These are phyloP conservation scores for Drosophila saltans DNA, from an alignment of 1,140 invertebrate species.

Conservation along the genomic window DNA sequence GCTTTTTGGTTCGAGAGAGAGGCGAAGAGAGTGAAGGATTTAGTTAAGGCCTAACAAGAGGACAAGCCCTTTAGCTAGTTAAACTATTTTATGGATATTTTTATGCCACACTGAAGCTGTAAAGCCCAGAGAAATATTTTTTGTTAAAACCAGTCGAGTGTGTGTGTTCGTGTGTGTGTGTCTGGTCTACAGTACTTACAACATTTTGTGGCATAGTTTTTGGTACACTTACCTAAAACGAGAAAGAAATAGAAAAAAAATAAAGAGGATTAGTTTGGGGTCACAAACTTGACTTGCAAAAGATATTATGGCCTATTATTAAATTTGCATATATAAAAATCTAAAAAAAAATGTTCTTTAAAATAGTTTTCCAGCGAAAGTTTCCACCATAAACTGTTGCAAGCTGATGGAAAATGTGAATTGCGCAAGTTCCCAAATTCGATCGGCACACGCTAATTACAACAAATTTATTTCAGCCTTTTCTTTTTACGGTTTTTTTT, in stretches of 20 bases:
- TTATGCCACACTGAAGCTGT: constrained; percentile 44
- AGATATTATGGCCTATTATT: not conserved
- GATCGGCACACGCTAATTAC: constrained; percentile 3
- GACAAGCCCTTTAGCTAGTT: not conserved
- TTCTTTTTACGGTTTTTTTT: not conserved
- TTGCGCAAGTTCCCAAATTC: not conserved
- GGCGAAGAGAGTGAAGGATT: not conserved
- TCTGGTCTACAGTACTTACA: constrained; percentile 60
- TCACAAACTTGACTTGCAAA: not conserved
- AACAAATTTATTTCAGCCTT: not conserved
- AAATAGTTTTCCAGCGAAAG: not conserved
- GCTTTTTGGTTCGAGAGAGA: not conserved
- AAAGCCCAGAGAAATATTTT: constrained; percentile 63
- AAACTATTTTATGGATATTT: constrained; percentile 35
- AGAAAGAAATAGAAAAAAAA: constrained; percentile 29
- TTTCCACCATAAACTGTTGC: not conserved
- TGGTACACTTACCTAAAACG: constrained; percentile 64
- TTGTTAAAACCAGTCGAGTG: constrained; percentile 33
- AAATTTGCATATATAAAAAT: not conserved
- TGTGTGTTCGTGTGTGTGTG: constrained; percentile 13
- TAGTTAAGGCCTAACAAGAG: constrained; percentile 22
- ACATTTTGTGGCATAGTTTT: constrained; percentile 29
- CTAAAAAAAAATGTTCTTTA: not conserved
- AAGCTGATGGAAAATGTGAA: not conserved
- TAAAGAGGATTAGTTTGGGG: not conserved